phyloP scores from a whole-genome alignment of 2,113 vertebrate genomes.

The Pycnonotus jocosus region DNA sequence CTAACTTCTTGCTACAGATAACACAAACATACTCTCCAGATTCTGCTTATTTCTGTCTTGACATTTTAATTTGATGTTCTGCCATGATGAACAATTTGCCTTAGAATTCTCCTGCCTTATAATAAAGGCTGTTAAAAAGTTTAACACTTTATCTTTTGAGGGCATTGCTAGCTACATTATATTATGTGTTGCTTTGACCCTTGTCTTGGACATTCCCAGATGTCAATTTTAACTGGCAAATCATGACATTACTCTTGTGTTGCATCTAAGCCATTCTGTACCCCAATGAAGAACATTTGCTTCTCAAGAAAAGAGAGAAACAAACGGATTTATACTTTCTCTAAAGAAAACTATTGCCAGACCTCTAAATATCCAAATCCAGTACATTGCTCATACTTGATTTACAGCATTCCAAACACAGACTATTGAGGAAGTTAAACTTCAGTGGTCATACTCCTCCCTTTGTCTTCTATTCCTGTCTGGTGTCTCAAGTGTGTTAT shows the following conservation, averaged over 20 bases:
- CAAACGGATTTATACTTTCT: slow-evolving; percentile 53
- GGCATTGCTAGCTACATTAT: slow-evolving; percentile 42
- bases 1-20: slow-evolving; percentile 21
- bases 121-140: slow-evolving; percentile 55
- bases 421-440: slow-evolving; percentile 56
- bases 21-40: not conserved
- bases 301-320: slow-evolving; percentile 58
- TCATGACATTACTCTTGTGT: slow-evolving; percentile 53
- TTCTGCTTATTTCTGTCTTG: slow-evolving; percentile 49
- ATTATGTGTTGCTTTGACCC: slow-evolving; percentile 42
- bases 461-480: slow-evolving; percentile 68
- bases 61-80: slow-evolving; percentile 60
- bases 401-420: slow-evolving; percentile 50
- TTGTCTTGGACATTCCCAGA: slow-evolving; percentile 45
- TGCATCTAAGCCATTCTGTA: slow-evolving; percentile 55
- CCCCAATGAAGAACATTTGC: slow-evolving; percentile 54
- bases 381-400: slow-evolving; percentile 26
- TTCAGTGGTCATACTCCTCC: slow-evolving; percentile 60
- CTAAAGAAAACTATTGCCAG: slow-evolving; percentile 46
- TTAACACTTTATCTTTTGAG: slow-evolving; percentile 8
- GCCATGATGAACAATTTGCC: slow-evolving; percentile 68
- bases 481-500: slow-evolving; percentile 65
- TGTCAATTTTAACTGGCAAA: slow-evolving; percentile 60
- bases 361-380: slow-evolving; percentile 45
- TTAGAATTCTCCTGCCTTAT: slow-evolving; percentile 66